These are phyloP conservation scores for Dallia pectoralis DNA, from an alignment of 2,797 vertebrate species.

Conservation along the genomic window DNA sequence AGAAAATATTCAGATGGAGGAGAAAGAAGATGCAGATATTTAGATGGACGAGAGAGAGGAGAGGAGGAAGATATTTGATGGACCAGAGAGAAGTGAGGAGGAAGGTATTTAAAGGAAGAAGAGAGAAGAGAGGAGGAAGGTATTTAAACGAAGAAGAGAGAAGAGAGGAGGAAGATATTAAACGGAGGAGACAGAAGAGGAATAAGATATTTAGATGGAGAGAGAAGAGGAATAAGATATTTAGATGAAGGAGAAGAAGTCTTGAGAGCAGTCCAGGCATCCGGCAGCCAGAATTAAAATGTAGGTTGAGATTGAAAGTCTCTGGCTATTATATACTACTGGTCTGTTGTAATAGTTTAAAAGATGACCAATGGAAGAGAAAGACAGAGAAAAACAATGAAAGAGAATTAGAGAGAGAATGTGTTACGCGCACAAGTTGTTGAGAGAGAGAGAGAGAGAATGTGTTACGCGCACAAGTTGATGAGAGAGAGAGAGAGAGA, in stretches of 20 bases:
- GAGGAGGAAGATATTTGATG: background rate
- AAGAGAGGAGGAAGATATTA: conserved; percentile 18
- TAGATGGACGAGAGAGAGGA: background rate
- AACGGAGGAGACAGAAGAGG: conserved; percentile 4
- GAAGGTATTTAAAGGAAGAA: background rate
- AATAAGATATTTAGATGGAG: conserved; percentile 32
- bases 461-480: too few relatives aligned
- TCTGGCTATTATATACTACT: background rate
- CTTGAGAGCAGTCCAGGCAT: background rate
- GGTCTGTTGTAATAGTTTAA: background rate
- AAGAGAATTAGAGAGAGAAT: background rate
- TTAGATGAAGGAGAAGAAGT: background rate
- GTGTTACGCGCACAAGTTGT: background rate
- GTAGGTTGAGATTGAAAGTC: background rate
- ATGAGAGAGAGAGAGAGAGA: too few relatives aligned
- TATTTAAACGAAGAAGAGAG: background rate
- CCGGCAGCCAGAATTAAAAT: background rate
- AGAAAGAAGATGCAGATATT: background rate
- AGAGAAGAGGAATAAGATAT: background rate
- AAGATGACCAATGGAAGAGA: too few relatives aligned
- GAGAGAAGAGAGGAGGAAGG: conserved; percentile 22
- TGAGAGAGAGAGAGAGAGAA: too few relatives aligned
- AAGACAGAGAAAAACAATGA: too few relatives aligned
- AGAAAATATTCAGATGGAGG: conserved; percentile 21
- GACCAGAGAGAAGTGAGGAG: background rate